Evolutionary conservation across 2,113 vertebrate species (phyloP).

Genomic region (Proteles cristata): DNA sequence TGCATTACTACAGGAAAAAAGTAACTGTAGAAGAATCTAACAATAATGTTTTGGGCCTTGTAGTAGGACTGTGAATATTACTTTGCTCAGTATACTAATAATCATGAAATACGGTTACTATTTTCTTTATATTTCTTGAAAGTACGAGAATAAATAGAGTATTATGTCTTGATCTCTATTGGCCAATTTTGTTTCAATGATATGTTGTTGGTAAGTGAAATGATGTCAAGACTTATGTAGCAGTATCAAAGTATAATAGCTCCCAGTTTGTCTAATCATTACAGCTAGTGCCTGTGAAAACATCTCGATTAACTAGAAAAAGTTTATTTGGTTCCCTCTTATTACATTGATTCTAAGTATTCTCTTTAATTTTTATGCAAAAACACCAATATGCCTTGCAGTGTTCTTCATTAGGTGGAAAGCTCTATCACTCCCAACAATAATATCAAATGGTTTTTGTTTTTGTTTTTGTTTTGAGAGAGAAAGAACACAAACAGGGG

Average conservation of each 20-base stretch:
- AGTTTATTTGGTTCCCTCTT: neutral
- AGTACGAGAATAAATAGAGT: neutral
- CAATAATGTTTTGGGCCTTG: neutral
- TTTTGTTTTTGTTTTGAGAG: too few relatives aligned
- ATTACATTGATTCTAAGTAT: neutral
- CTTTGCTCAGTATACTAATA: slow-evolving; percentile 31
- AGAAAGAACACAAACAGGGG: too few relatives aligned
- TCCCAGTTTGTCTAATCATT: neutral
- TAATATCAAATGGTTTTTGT: neutral
- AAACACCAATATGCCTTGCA: neutral
- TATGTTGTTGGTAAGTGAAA: neutral
- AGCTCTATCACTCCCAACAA: neutral
- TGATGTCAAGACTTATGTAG: neutral
- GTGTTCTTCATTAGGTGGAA: slow-evolving; percentile 8
- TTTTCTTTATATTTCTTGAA: slow-evolving; percentile 56
- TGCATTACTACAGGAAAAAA: neutral
- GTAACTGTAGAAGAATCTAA: neutral
- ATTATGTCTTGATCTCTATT: neutral
- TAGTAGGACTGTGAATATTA: slow-evolving; percentile 56
- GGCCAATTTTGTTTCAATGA: neutral
- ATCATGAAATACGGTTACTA: neutral
- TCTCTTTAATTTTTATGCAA: slow-evolving; percentile 46
- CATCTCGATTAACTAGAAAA: neutral
- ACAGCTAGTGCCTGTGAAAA: neutral
- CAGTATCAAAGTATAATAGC: slow-evolving; percentile 36